These are phyloP conservation scores for Leptopterna dolabrata DNA, from an alignment of 2,888 invertebrate genomes.

Conservation along the genomic window DNA sequence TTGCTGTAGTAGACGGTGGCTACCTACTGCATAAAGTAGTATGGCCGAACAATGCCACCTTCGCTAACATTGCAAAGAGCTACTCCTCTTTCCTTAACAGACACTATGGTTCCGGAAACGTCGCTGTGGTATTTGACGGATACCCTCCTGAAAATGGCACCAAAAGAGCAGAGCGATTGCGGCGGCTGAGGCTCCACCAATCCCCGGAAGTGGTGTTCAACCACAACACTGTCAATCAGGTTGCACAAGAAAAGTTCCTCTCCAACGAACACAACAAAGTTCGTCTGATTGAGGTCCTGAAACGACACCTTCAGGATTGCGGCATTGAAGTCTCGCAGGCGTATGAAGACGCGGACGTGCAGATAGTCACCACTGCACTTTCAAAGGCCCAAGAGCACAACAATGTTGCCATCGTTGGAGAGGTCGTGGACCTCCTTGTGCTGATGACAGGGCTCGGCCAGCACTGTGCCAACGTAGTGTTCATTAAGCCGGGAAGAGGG, in stretches of 20 bases:
- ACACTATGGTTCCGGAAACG: too few species aligned
- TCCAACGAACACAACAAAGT: background rate
- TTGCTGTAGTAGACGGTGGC: background rate
- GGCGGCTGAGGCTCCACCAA: background rate
- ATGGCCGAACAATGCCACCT: background rate
- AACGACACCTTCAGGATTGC: background rate
- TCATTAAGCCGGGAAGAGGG: background rate
- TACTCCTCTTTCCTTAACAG: too few species aligned
- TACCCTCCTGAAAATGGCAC: background rate
- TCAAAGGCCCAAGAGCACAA: background rate
- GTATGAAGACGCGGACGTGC: background rate
- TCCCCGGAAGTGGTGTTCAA: background rate
- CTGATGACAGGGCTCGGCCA: background rate
- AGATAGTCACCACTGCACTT: background rate
- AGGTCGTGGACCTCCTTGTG: background rate
- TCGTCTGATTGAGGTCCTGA: background rate
- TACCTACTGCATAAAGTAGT: too few species aligned
- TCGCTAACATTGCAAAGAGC: background rate
- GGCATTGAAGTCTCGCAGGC: background rate
- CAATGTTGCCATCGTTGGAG: background rate
- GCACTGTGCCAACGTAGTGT: background rate
- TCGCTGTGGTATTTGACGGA: too few species aligned
- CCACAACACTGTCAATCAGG: background rate
- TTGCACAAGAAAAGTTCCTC: background rate
- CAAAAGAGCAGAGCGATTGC: background rate